Evolutionary conservation across 2,888 invertebrate genomes (phyloP).

Genomic region (Drosophila pegasa): DNA sequence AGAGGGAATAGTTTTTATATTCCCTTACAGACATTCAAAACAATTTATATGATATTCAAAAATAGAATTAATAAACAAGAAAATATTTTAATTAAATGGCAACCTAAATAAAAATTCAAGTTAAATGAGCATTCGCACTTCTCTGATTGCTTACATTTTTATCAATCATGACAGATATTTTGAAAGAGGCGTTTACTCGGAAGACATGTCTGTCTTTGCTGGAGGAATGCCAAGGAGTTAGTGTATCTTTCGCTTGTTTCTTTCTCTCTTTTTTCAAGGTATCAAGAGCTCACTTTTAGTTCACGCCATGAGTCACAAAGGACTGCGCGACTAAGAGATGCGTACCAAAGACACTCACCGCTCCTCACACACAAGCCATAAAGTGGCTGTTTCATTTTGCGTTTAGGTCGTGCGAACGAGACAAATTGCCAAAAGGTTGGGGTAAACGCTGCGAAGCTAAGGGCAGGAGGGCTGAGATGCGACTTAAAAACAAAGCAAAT

Average conservation of each 20-base stretch:
- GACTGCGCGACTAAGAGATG: conserved; percentile 27
- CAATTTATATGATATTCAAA: not conserved
- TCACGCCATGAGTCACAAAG: conserved; percentile 58
- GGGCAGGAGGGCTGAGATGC: conserved; percentile 19
- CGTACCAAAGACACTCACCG: conserved; percentile 26
- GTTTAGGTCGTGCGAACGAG: conserved; percentile 74
- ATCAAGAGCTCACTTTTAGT: conserved; percentile 65
- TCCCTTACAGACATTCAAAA: not conserved
- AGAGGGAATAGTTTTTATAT: not conserved
- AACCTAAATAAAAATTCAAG: too few relatives aligned
- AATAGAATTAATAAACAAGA: too few relatives aligned
- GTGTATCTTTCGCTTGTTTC: conserved; percentile 1
- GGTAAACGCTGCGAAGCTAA: conserved; percentile 9
- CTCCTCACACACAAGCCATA: conserved; percentile 39
- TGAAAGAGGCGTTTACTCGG: not conserved
- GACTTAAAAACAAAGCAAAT: conserved; percentile 68
- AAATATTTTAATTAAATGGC: too few relatives aligned
- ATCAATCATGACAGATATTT: too few relatives aligned
- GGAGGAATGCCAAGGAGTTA: not conserved
- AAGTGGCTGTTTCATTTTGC: conserved; percentile 76
- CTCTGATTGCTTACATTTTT: too few relatives aligned
- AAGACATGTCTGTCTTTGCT: not conserved
- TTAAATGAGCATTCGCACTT: too few relatives aligned
- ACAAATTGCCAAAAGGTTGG: conserved; percentile 68
- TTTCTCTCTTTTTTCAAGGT: conserved; percentile 23